Evolutionary conservation across 2,888 invertebrate genomes (phyloP).

Genomic region (Oxycera nigricornis): DNA sequence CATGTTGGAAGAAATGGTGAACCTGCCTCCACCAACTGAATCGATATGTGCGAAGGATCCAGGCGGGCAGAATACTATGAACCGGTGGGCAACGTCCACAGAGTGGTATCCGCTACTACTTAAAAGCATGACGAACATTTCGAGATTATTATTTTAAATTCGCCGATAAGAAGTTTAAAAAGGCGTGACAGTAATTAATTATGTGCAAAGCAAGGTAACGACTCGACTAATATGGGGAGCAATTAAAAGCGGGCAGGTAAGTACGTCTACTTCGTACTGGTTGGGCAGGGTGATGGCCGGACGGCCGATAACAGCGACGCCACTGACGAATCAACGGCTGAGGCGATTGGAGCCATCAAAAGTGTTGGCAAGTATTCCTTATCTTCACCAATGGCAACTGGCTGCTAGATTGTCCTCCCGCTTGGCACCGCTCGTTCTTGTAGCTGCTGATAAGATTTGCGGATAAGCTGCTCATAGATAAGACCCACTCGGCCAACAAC

Average conservation of each 20-base stretch:
- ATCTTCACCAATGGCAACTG: conserved; percentile 7
- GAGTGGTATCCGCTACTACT: neutral
- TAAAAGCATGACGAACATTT: conserved; percentile 51
- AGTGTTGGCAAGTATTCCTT: neutral
- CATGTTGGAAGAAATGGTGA: conserved; percentile 13
- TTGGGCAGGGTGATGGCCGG: conserved; percentile 10
- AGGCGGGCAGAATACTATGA: neutral
- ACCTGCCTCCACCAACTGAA: conserved; percentile 25
- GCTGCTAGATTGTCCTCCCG: neutral
- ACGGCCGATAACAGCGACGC: conserved; percentile 9
- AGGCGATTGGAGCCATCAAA: conserved; percentile 31
- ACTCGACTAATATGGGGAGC: conserved; percentile 40
- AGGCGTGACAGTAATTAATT: conserved; percentile 64
- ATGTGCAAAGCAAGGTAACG: conserved; percentile 50
- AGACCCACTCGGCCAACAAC: conserved; percentile 26
- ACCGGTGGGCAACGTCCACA: neutral
- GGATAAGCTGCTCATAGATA: conserved; percentile 15
- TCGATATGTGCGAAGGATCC: conserved; percentile 10
- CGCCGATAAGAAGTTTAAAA: conserved; percentile 53
- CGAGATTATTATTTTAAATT: conserved; percentile 60
- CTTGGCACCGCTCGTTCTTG: neutral
- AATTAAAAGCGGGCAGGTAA: conserved; percentile 42
- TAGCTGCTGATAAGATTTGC: neutral
- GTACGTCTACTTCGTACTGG: neutral
- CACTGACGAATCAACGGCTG: conserved; percentile 26